These are phyloP conservation scores for Vulpes ferrilata DNA, from an alignment of 2,113 vertebrate species.

Conservation along the genomic window DNA sequence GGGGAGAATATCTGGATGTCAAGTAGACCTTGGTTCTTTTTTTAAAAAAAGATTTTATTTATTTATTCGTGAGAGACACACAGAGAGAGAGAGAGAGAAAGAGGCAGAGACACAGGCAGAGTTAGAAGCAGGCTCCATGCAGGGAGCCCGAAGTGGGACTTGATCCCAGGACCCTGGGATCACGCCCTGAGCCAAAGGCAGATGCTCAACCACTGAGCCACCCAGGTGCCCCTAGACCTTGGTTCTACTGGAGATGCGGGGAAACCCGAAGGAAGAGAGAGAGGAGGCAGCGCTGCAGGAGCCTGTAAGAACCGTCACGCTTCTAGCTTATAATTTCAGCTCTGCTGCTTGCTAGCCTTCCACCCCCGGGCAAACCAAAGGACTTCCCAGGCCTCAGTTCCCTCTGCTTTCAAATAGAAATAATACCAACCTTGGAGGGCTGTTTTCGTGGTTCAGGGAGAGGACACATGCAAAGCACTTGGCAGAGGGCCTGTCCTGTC, in stretches of 20 bases:
- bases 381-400: neutral
- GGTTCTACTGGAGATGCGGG: neutral
- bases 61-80: too few species aligned
- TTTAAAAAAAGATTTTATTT: too few species aligned
- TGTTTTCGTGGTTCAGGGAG: conserved; percentile 54
- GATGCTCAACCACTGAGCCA: too few species aligned
- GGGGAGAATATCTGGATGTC: neutral
- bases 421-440: neutral
- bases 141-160: too few species aligned
- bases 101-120: too few species aligned
- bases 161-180: too few species aligned
- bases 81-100: too few species aligned
- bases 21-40: neutral
- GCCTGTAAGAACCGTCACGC: neutral
- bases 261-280: neutral
- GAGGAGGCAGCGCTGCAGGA: neutral
- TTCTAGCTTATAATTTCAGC: neutral
- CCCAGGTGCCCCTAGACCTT: neutral
- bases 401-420: conserved; percentile 6
- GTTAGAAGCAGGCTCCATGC: too few species aligned
- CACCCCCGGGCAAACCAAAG: conserved; percentile 5
- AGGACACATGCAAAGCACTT: neutral
- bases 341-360: neutral
- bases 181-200: too few species aligned
- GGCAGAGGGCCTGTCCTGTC: conserved; percentile 1